Percentiles rank a stretch among this genome's conserved stretches.
Conservation (phyloP, 2,797 vertebrate genomes). For the Hippocampus kuda region DNA sequence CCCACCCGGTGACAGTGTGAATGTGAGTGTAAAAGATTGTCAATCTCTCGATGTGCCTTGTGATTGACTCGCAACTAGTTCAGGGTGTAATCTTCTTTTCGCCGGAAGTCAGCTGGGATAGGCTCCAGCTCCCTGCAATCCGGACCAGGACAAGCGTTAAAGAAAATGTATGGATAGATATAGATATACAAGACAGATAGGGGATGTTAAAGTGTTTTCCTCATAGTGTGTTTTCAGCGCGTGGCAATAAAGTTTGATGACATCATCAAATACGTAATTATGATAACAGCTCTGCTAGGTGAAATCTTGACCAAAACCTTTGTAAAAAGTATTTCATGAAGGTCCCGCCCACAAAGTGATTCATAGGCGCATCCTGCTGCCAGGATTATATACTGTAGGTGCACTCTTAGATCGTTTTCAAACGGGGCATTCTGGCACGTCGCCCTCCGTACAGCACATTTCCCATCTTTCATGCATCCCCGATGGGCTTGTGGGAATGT, state of each 20-base stretch:
- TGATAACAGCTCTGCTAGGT: neutral
- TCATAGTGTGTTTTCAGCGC: neutral
- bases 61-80: too few species aligned
- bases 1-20: too few species aligned
- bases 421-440: neutral
- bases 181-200: neutral
- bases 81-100: too few species aligned
- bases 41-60: too few species aligned
- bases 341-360: neutral
- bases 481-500: neutral
- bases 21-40: too few species aligned
- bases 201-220: neutral
- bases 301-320: neutral
- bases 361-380: neutral
- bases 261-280: neutral
- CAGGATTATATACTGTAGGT: neutral
- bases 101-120: neutral
- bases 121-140: neutral
- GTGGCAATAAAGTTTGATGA: neutral
- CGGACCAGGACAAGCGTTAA: neutral
- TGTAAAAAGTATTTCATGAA: neutral
- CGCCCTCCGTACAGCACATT: neutral
- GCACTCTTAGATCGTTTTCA: neutral
- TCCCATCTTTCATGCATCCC: neutral
- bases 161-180: neutral